These are phyloP conservation scores for Epinephelus lanceolatus DNA, from an alignment of 2,113 vertebrate genomes.

Conservation along the genomic window DNA sequence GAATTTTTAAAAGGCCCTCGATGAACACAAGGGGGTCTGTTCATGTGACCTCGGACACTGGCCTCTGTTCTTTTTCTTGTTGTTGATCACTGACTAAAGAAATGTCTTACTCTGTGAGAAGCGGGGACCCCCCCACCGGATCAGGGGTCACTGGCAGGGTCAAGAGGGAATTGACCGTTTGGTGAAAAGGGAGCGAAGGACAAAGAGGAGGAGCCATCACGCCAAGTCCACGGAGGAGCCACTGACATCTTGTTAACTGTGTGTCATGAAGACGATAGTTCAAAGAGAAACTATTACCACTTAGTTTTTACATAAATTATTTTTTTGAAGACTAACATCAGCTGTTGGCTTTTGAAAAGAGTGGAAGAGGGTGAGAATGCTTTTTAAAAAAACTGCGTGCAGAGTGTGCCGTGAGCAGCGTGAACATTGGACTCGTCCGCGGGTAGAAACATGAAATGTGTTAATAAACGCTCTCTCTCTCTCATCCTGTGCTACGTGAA, in stretches of 20 bases:
- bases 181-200: conserved; percentile 45
- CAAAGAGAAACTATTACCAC: conserved; percentile 83
- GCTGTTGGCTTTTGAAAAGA: conserved; percentile 80
- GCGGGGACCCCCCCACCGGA: conserved; percentile 42
- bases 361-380: conserved; percentile 77
- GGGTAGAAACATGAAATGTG: conserved; percentile 72
- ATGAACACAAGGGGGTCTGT: conserved; percentile 66
- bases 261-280: conserved; percentile 78
- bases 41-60: conserved; percentile 72
- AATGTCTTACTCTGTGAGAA: conserved; percentile 67
- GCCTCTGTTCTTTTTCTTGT: conserved; percentile 70
- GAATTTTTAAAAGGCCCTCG: conserved; percentile 69
- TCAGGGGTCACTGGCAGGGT: conserved; percentile 52
- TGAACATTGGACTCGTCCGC: conserved; percentile 68
- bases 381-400: conserved; percentile 78
- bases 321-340: conserved; percentile 86
- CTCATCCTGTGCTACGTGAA: conserved; percentile 77
- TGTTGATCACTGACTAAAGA: conserved; percentile 79
- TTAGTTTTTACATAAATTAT: conserved; percentile 89
- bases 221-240: conserved; percentile 72
- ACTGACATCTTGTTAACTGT: conserved; percentile 74
- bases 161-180: conserved; percentile 50
- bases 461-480: conserved; percentile 58
- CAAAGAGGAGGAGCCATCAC: conserved; percentile 58
- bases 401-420: conserved; percentile 68